A percentile compares a stretch with the other conserved stretches of the same genome.
These are phyloP conservation scores for Bradypodion ventrale DNA, from an alignment of 2,797 vertebrate species.

Conservation along the genomic window DNA sequence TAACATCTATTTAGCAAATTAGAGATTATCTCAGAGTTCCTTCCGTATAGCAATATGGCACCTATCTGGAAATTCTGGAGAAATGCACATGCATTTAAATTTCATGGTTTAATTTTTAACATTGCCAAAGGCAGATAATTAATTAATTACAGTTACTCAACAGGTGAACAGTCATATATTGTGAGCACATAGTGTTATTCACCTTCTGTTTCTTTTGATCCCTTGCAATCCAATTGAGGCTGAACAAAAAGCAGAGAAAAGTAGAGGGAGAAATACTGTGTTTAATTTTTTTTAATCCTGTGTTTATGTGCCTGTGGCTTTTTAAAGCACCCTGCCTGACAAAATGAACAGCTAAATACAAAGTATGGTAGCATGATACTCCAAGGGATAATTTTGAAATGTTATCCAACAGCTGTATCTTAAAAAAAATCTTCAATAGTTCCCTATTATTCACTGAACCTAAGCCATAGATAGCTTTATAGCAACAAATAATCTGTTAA, in stretches of 20 bases:
- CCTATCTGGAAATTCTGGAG: background rate
- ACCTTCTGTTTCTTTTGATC: constrained; percentile 45
- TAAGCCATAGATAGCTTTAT: constrained; percentile 40
- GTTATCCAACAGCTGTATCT: constrained; percentile 58
- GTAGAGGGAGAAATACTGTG: constrained; percentile 59
- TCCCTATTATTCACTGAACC: constrained; percentile 63
- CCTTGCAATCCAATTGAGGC: constrained; percentile 34
- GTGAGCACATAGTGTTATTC: constrained; percentile 45
- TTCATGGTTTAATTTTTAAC: background rate
- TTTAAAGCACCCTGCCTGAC: constrained; percentile 65
- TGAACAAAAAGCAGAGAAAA: constrained; percentile 62
- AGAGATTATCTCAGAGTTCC: background rate
- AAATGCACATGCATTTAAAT: background rate
- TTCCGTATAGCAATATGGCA: background rate
- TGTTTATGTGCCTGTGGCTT: constrained; percentile 59
- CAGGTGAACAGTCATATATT: background rate
- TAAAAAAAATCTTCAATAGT: constrained; percentile 54
- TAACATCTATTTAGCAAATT: background rate
- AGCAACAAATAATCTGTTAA: constrained; percentile 53
- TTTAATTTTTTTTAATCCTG: constrained; percentile 49
- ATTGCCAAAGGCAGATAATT: background rate
- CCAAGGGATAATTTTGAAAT: constrained; percentile 53
- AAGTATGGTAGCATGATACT: constrained; percentile 56
- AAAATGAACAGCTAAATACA: constrained; percentile 69
- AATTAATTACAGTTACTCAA: background rate